Base-by-base conservation (phyloP, 2,113 vertebrate genomes). In the Tragulus kanchil region DNA sequence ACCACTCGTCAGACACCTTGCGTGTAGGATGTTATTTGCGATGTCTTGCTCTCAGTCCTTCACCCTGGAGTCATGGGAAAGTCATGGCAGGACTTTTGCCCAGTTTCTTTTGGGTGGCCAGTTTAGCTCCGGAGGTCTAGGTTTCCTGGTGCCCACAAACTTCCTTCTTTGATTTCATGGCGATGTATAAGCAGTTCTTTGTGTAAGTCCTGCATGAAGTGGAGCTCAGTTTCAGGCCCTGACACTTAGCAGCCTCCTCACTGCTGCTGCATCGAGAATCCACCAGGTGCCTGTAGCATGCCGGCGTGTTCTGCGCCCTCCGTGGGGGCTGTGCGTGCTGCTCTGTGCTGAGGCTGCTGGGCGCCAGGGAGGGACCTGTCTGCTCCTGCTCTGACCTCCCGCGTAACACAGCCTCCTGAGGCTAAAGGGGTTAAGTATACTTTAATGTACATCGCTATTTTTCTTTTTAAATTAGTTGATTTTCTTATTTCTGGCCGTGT, bases 311-410 rank as follows among this genome's bases (percentile, higher is more conserved):
- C 8, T 16, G 62, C n/a, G 5, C 16, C 69, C 21, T 23, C 11
- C 0, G 0, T 3, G 14, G 7, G 1, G 2, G 12, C 8, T 12
- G 1, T 42, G 8, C 17, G 7, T 58, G 19, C 25, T 25, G 17
- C 2, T n/a, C 48, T 64, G 31, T 28, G 31, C 71, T 7, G 23
- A 64, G 81, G 36, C 65, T 59, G 31, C 71, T 26, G 28, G 2
- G 4, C 61, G 52, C 69, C 6, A 11, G 25, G 15, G 36, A 17
- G 14, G 28, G 45, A 14, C 28, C 6, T 4, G 8, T 13, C 48
- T 61, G 77, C 65, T 28, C 19, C 19, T 11, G 4, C 87, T 45
- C 85, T 58, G 62, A 36, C 28, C 71, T 13, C 67, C 56, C 6
- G 64, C 19, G 0, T 11, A 50, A 7, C 8, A 83, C n/a, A 54